Base-by-base conservation (phyloP, 2,797 vertebrate genomes). In the Diplodus sargus region DNA sequence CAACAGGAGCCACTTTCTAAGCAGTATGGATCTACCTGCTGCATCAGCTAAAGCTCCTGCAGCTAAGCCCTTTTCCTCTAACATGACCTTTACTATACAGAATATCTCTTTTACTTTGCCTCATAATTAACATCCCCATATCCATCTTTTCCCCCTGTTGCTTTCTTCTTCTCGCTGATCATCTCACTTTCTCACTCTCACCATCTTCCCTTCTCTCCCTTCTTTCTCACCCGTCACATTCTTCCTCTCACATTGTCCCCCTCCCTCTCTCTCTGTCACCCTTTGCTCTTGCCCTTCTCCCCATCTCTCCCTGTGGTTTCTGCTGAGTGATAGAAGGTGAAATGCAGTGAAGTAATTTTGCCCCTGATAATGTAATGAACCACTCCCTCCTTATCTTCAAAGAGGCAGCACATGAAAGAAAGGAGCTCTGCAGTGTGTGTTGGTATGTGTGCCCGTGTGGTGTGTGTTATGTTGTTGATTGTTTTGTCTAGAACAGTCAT, bases 401-500 rank as follows among this genome's bases (percentile, higher is more conserved):
- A 91, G 79, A 76, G 83, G 61, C 64, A 80, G 82, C 56, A 74
- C 61, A 90, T 87, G 53, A 90, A 87, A 86, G 82, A 83, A 67
- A 74, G 45, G 54, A 69, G n/a, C 52, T 82, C 43, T 79, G 58
- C 74, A 53, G 67, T 63, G 63, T 79, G 60, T 79, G 43, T 63
- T 67, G 53, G 61, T 64, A 64, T 34, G 68, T 64, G 70, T 66
- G 73, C 15, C 54, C 58, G 60, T 63, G 61, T 23, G 58, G 22
- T 70, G 49, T 43, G 15, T 75, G 74, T 62, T 54, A 47, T 65
- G 69, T 76, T 87, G 87, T 84, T 85, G 83, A 79, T 83, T 90
- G 90, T 91, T 92, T 87, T 82, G 85, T 85, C 84, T 86, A 74
- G 89, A 93, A 92, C 76, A 80, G 82, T 92, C 91, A 83, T 90